Evolutionary conservation across 2,888 invertebrate species (phyloP).

Genomic region (Heliconius ethilla): DNA sequence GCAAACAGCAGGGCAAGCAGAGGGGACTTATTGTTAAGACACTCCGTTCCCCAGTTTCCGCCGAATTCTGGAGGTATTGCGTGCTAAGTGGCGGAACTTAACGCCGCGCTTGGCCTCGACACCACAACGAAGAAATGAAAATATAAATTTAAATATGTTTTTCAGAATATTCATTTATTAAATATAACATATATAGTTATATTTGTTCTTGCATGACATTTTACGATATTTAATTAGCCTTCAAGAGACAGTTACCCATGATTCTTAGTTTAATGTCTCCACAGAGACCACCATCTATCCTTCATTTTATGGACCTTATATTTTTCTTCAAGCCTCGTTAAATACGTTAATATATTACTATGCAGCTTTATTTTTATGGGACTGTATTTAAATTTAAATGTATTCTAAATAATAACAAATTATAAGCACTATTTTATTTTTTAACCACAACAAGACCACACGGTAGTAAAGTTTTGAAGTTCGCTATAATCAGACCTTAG

Average conservation of each 20-base stretch:
- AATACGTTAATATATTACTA: conserved; percentile 27
- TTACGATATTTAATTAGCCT: conserved; percentile 25
- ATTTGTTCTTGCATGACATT: neutral
- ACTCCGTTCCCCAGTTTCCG: too few relatives aligned
- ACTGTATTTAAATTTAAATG: conserved; percentile 12
- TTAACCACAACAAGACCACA: neutral
- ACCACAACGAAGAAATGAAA: too few relatives aligned
- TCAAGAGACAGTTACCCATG: conserved; percentile 26
- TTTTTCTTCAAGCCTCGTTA: conserved; percentile 34
- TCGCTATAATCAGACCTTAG: conserved; percentile 5
- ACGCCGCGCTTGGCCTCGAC: too few relatives aligned
- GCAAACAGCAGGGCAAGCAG: too few relatives aligned
- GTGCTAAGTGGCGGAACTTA: too few relatives aligned
- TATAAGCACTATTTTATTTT: neutral
- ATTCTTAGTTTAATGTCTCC: conserved; percentile 36
- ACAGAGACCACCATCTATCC: conserved; percentile 30
- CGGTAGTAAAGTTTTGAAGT: conserved; percentile 7
- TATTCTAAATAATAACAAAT: neutral
- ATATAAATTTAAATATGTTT: too few relatives aligned
- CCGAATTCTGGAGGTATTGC: too few relatives aligned
- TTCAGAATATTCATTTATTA: neutral
- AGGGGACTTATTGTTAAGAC: too few relatives aligned
- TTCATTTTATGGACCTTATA: conserved; percentile 36
- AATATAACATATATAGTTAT: neutral
- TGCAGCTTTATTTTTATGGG: conserved; percentile 15